Conservation (phyloP, 2,113 vertebrate genomes). For the Trematomus loennbergii region DNA sequence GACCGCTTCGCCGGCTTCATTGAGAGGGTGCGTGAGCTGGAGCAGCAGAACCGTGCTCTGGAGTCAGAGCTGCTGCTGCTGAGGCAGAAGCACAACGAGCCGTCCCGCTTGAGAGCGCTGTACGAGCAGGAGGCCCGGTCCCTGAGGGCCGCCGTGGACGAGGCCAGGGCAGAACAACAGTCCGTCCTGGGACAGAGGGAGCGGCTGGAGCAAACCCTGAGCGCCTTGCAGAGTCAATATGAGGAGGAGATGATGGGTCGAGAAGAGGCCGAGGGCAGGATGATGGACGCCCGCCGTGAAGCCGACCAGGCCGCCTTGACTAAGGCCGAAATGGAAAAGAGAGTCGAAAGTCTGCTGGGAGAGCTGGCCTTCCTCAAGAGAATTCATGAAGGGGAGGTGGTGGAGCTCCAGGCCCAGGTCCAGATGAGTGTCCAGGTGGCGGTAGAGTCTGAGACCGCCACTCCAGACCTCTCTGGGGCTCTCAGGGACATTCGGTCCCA, state of each 20-base stretch:
- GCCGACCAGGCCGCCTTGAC: slow-evolving; percentile 76
- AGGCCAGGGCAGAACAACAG: slow-evolving; percentile 82
- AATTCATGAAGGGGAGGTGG: slow-evolving; percentile 76
- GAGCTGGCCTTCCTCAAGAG: slow-evolving; percentile 82
- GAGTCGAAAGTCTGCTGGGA: slow-evolving; percentile 70
- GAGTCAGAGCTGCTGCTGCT: slow-evolving; percentile 71
- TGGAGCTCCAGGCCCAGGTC: slow-evolving; percentile 81
- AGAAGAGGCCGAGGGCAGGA: slow-evolving; percentile 81
- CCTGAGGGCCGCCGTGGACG: slow-evolving; percentile 81
- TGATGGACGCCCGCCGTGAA: slow-evolving; percentile 81
- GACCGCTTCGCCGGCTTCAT: slow-evolving; percentile 85
- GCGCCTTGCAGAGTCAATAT: slow-evolving; percentile 72
- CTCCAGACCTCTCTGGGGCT: slow-evolving; percentile 76
- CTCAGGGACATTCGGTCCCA: slow-evolving; percentile 76
- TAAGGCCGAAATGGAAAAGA: slow-evolving; percentile 80
- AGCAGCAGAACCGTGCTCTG: slow-evolving; percentile 81
- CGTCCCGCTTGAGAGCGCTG: slow-evolving; percentile 84
- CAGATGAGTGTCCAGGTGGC: slow-evolving; percentile 76
- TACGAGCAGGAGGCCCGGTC: slow-evolving; percentile 79
- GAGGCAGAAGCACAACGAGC: slow-evolving; percentile 87
- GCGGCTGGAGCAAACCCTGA: slow-evolving; percentile 74
- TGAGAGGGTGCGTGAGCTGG: slow-evolving; percentile 83
- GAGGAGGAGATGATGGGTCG: slow-evolving; percentile 74
- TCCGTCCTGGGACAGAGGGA: slow-evolving; percentile 79
- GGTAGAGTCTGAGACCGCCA: slow-evolving; percentile 72